Conservation (phyloP, 2,113 vertebrate species). For the Marcusenius ussheri region DNA sequence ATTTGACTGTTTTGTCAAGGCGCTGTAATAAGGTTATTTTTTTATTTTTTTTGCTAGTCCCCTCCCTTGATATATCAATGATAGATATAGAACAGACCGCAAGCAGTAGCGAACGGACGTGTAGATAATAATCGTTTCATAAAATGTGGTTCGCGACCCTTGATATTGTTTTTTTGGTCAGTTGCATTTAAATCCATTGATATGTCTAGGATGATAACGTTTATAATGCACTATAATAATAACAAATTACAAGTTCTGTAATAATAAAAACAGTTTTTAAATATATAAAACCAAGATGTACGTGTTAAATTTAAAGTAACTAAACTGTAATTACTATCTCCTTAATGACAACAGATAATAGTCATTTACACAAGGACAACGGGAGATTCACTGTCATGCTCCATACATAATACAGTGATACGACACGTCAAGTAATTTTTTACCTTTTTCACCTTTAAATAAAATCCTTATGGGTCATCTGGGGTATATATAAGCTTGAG, state of each 20-base stretch:
- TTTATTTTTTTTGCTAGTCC: background rate
- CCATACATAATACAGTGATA: background rate
- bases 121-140: background rate
- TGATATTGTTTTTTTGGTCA: background rate
- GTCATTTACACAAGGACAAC: background rate
- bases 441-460: background rate
- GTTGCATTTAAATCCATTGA: background rate
- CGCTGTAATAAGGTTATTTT: background rate
- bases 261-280: background rate
- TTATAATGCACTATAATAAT: background rate
- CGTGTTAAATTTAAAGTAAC: background rate
- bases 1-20: background rate
- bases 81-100: background rate
- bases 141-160: background rate
- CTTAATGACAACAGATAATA: background rate
- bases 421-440: background rate
- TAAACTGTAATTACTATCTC: background rate
- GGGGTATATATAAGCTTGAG: background rate
- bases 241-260: background rate
- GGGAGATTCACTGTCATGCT: background rate
- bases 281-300: background rate
- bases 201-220: background rate
- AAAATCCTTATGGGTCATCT: background rate
- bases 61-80: background rate
- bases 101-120: background rate